These are phyloP conservation scores for Mesitornis unicolor DNA, from an alignment of 2,113 vertebrate genomes.

Conservation along the genomic window DNA sequence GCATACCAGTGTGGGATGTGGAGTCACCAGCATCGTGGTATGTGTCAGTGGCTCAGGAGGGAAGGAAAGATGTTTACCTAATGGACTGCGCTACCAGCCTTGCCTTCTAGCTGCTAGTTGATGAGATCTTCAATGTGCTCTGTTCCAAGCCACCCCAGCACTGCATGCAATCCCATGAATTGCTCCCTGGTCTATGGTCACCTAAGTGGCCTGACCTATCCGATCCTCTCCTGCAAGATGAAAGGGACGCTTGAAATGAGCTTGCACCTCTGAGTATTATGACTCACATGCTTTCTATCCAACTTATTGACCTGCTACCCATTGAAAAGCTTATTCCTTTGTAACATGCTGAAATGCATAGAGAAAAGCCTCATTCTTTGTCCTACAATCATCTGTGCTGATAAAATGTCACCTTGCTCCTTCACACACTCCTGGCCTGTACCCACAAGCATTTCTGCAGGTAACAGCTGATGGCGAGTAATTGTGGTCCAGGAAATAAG, in stretches of 20 bases:
- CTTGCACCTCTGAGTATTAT: not conserved
- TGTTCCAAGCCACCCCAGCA: not conserved
- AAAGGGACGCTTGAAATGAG: not conserved
- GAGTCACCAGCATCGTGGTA: not conserved
- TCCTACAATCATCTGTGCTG: accelerated
- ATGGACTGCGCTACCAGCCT: not conserved
- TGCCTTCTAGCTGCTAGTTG: not conserved
- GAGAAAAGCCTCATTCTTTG: not conserved
- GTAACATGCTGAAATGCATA: accelerated
- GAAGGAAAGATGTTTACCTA: not conserved
- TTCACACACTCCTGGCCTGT: not conserved
- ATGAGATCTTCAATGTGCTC: not conserved
- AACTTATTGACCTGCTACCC: accelerated
- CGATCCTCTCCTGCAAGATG: not conserved
- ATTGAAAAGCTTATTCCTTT: not conserved
- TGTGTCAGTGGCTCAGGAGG: not conserved
- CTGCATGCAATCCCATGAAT: too few relatives aligned
- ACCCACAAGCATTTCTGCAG: not conserved
- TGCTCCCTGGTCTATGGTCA: not conserved
- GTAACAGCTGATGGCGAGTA: accelerated
- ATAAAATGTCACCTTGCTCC: not conserved
- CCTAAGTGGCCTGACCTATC: not conserved
- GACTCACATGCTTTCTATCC: not conserved
- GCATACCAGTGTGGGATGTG: too few relatives aligned
- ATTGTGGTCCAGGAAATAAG: not conserved